Base-by-base conservation (phyloP, 2,797 vertebrate genomes). In the Aplochiton taeniatus region DNA sequence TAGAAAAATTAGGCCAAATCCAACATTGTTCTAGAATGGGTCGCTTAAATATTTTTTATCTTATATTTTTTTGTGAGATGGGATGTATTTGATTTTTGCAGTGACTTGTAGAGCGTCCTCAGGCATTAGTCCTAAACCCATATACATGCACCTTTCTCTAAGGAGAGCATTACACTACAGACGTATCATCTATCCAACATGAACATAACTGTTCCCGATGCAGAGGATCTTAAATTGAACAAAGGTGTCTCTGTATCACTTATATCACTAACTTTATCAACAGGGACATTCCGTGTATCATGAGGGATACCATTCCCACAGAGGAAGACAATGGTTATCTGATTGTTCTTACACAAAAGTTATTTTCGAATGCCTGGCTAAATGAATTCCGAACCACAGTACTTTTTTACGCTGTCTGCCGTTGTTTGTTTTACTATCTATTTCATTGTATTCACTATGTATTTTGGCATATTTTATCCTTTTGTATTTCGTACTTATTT, bases 281-380 rank as follows among this genome's bases (percentile, higher is more conserved):
- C 54, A 11, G 58, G 69, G 74, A 64, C 70, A 76, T 81, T 76
- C 76, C 65, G 64, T 73, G 54, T 71, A 79, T 81, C 74, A 80
- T 74, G 82, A 76, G 75, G 78, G 83, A 79, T 65, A 77, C 63
- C 69, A 73, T 76, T 82, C 62, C 58, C 75, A 78, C 58, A 68
- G 46, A 41, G 48, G 47, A 79, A 85, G 83, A 83, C 80, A 85
- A 78, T 82, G 65, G 59, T 84, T 88, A 83, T 84, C 83, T 77
- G 78, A 83, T 81, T 61, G 53, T 50, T 59, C 69, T 66, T 61
- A 71, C 78, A 75, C 54, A 50, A 69, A 31, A 70, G 4, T 81
- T 73, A 78, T 82, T 72, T 68, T 20, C 63, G 70, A 76, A 84
- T 77, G 70, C 11, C 18, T 59, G 63, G 60, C 16, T 72, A 68